Evolutionary conservation across 2,888 invertebrate genomes (phyloP).

Genomic region (Tinea semifulvella): DNA sequence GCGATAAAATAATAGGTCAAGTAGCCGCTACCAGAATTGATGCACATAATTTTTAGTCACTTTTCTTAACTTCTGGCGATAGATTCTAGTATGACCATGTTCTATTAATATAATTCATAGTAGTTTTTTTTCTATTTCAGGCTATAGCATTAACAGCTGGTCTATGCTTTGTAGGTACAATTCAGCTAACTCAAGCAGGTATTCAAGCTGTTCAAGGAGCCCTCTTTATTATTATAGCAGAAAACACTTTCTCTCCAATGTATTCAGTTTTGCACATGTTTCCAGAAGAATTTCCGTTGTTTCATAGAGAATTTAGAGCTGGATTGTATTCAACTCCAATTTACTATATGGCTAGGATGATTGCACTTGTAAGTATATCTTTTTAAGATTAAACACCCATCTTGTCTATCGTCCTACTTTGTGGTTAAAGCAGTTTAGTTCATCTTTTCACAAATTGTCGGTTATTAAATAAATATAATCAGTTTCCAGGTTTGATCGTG

Average conservation of each 20-base stretch:
- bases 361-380: constrained; percentile 77
- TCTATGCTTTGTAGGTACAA: constrained; percentile 82
- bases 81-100: too few species aligned
- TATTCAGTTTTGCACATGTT: constrained; percentile 88
- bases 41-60: too few species aligned
- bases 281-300: constrained; percentile 81
- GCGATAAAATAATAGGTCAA: too few species aligned
- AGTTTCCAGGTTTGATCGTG: constrained; percentile 86
- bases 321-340: constrained; percentile 82
- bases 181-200: constrained; percentile 77
- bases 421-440: background rate
- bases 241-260: constrained; percentile 92
- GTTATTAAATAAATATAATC: constrained; percentile 15
- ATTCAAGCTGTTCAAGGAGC: constrained; percentile 90
- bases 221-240: constrained; percentile 86
- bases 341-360: constrained; percentile 82
- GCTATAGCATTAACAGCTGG: constrained; percentile 82
- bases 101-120: background rate
- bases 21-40: too few species aligned
- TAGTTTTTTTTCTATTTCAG: constrained; percentile 34
- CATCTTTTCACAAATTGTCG: too few species aligned
- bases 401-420: too few species aligned
- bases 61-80: too few species aligned
- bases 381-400: too few species aligned
- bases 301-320: constrained; percentile 82